Evolutionary conservation across 2,113 vertebrate species (phyloP), one percentile per base, ranked within the genome.

Genomic region (Ifrita kowaldi): DNA sequence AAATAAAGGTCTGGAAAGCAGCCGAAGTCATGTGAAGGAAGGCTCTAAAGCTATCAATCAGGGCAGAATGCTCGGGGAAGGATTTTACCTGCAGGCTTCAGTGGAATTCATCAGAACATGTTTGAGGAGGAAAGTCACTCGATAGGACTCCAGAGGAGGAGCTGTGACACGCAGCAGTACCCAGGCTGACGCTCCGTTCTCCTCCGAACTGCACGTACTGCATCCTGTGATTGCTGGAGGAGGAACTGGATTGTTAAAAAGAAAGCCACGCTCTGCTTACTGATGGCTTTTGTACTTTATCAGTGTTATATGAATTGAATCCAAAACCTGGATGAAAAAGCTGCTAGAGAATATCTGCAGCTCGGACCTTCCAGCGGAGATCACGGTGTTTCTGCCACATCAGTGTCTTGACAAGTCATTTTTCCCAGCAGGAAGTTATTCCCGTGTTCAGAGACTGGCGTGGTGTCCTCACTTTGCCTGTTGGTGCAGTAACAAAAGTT

Each of bases 81-180:
- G 88, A 20, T 92, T 96, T 56, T 90, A 93, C 92, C 90, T 97
- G 90, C 93, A 90, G 93, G 90, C 82, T 94, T 86, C 68, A 13
- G 76, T 93, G 68, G 80, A 84, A 92, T 94, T 93, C 86, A 62
- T 90, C 28, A 67, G 84, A 71, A 77, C 46, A 2, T 4, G 75
- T 81, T 83, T 0, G 13, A 60, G 95, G 85, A 90, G 59, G 82
- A 59, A 46, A 90, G 95, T n/a, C 93, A 67, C 82, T 86, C 0
- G 63, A 74, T 60, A 56, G 0, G 46, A 39, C 84, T 91, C 93
- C 49, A 35, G 84, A 84, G 94, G 67, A 95, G 93, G 71, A 91
- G 92, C 88, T 88, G 6, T 80, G 87, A 20, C 67, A 46, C 6
- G n/a, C 64, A 41, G 74, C 42, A 68, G 7, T 65, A 8, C 81